These are phyloP conservation scores for Micrastur ruficollis DNA, from an alignment of 2,797 vertebrate species.

Conservation along the genomic window DNA sequence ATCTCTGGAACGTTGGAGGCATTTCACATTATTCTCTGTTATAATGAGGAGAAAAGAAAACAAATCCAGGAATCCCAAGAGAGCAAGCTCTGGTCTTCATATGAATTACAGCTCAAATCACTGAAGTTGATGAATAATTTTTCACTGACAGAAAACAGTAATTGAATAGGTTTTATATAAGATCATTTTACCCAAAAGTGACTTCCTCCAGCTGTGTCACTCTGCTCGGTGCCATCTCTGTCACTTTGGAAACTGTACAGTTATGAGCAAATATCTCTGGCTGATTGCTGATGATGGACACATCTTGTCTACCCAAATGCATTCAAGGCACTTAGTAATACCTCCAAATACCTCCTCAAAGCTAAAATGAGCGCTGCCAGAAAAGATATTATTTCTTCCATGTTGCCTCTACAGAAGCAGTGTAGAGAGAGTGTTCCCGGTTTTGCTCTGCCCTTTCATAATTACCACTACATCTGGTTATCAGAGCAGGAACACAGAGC, in stretches of 20 bases:
- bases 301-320: background rate
- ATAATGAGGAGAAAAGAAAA: background rate
- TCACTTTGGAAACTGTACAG: background rate
- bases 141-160: background rate
- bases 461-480: background rate
- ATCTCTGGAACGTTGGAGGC: background rate
- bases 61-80: background rate
- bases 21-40: background rate
- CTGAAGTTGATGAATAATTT: background rate
- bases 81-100: background rate
- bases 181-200: background rate
- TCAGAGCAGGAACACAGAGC: background rate
- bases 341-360: background rate
- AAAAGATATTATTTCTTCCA: background rate
- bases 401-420: background rate
- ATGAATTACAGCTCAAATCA: background rate
- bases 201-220: background rate
- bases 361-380: background rate
- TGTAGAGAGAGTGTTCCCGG: background rate
- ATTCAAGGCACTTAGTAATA: background rate
- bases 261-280: background rate
- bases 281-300: background rate
- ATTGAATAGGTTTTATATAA: background rate
- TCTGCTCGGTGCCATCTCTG: background rate
- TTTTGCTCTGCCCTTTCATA: background rate